These are phyloP conservation scores for Stenodema calcarata DNA, from an alignment of 2,888 invertebrate species.

Conservation along the genomic window DNA sequence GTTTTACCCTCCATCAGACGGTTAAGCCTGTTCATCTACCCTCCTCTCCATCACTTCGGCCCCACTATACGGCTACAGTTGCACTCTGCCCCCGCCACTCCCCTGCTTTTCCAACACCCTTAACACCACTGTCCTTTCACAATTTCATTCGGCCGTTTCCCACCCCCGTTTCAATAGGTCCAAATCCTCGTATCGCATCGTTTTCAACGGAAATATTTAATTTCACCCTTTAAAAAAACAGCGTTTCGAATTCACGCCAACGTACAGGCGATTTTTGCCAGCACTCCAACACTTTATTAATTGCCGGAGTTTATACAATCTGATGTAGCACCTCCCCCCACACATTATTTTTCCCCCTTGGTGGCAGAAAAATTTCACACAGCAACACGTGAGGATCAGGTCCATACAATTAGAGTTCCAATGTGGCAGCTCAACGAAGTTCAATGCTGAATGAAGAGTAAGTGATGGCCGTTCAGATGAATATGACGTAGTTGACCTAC, in stretches of 20 bases:
- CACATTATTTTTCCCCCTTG: not conserved
- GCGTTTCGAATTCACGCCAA: not conserved
- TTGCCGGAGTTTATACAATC: conserved; percentile 29
- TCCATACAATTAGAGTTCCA: not conserved
- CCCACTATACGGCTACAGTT: not conserved
- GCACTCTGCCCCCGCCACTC: not conserved
- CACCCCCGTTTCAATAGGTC: conserved; percentile 17
- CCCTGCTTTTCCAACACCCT: not conserved
- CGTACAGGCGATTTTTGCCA: not conserved
- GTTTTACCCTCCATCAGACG: conserved; percentile 28
- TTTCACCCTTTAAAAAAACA: conserved; percentile 15
- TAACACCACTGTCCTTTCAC: conserved; percentile 22
- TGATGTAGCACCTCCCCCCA: not conserved
- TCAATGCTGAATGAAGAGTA: too few relatives aligned
- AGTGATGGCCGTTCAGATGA: too few relatives aligned
- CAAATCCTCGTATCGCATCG: conserved; percentile 13
- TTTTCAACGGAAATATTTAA: conserved; percentile 27
- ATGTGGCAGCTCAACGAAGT: too few relatives aligned
- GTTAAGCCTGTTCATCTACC: conserved; percentile 23
- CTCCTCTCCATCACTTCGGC: not conserved
- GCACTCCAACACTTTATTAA: conserved; percentile 27
- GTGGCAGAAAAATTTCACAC: not conserved
- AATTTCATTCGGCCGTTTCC: not conserved
- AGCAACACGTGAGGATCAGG: not conserved
- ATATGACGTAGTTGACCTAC: too few relatives aligned